Evolutionary conservation across 2,797 vertebrate species (phyloP).

Genomic region (Notolabrus celidotus): DNA sequence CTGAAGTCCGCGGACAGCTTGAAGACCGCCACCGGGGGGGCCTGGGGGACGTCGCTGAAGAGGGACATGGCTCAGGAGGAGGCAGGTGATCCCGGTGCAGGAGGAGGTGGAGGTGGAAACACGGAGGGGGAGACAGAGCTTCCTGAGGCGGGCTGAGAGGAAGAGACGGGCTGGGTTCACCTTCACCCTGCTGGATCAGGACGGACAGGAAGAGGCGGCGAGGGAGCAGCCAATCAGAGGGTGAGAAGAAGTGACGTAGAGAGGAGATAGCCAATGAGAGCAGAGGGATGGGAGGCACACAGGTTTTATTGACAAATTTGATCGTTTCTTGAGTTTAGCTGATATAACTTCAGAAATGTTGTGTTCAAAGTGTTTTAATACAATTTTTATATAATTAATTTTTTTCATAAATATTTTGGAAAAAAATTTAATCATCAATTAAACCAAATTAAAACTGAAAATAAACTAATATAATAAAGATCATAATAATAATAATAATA

Average conservation of each 20-base stretch:
- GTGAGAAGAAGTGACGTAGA: not conserved
- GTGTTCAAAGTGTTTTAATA: no score
- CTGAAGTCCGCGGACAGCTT: slow-evolving; percentile 94
- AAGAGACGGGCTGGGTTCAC: slow-evolving; percentile 66
- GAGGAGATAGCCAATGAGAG: slow-evolving; percentile 66
- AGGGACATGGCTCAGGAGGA: slow-evolving; percentile 79
- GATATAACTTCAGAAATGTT: no score
- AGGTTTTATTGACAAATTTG: not conserved
- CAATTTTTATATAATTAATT: no score
- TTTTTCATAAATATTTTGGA: no score
- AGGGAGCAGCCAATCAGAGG: slow-evolving; percentile 49
- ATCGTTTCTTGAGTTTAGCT: no score
- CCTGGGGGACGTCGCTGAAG: slow-evolving; percentile 90
- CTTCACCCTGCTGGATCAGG: slow-evolving; percentile 69
- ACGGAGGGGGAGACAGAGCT: not conserved
- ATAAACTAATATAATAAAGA: no score
- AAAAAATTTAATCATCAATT: no score
- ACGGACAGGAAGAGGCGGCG: slow-evolving; percentile 35
- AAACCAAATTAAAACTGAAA: no score
- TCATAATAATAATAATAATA: no score
- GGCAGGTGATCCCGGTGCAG: slow-evolving; percentile 9
- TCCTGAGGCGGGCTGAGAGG: not conserved
- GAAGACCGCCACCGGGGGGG: slow-evolving; percentile 92
- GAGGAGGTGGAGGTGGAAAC: slow-evolving; percentile 3
- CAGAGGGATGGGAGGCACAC: not conserved